Base-by-base conservation (phyloP, 1,140 invertebrate species). In the Procambarus clarkii region DNA sequence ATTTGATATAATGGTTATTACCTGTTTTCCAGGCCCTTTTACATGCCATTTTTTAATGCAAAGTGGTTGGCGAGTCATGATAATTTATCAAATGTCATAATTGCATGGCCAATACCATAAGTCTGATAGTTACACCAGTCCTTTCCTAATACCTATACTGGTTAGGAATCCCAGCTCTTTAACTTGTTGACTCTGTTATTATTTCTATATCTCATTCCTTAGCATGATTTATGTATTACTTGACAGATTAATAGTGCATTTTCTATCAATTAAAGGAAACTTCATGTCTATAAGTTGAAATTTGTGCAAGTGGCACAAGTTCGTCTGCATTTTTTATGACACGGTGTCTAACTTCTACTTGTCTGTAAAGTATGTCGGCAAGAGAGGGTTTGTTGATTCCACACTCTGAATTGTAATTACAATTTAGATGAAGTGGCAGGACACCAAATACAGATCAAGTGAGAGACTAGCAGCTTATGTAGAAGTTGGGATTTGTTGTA, bases 401-500 rank as follows among this genome's bases (percentile, higher is more conserved):
- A 69, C 64, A 0, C 0, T 69, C 21, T 69, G 64, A 18, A 69
- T 69, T 69, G 64, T 69, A 69, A 69, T 69, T 4, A 69, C 64
- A 69, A 21, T 69, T 69, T 69, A 69, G 64, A 69, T 69, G 64
- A 69, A 69, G 64, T 69, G 64, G 64, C 64, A 18, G 18, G 21
- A 18, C 13, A 69, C 11, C 64, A 69, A 18, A 15, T 21, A 69
- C 18, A 21, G 64, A 69, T 69, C 64, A 4, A 69, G 18, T 69
- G 64, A 18, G 18, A 69, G 11, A 15, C 11, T 69, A 69, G 64
- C 64, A 69, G 64, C 64, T 69, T 69, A 69, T 69, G 64, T 69
- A 69, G 64, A 69, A 69, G 64, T 69, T 69, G 64, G 64, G 64
- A 69, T 69, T 69, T 69, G 64, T 69, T 69, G 64, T 69, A 69